Evolutionary conservation across 23 tunicate species (phyloP).

Genomic region (Diplosoma virens): DNA sequence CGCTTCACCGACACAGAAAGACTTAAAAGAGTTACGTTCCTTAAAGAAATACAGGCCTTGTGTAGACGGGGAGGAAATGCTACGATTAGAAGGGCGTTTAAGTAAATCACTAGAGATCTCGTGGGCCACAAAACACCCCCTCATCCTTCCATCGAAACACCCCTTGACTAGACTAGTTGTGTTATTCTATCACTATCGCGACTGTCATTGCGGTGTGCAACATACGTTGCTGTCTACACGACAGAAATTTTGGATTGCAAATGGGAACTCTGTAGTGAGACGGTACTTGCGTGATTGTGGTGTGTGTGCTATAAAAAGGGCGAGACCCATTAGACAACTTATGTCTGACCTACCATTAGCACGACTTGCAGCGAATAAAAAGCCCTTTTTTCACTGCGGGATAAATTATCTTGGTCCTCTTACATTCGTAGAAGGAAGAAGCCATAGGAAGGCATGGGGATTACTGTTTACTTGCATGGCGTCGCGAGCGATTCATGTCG

Average conservation of each 20-base stretch:
- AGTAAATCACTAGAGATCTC: too few species aligned
- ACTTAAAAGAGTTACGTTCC: background rate
- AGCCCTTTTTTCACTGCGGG: slow-evolving; percentile 1
- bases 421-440: background rate
- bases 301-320: slow-evolving; percentile 2
- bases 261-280: background rate
- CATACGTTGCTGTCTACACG: background rate
- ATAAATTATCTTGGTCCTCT: slow-evolving; percentile 11
- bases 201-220: background rate
- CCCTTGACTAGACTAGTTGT: slow-evolving; percentile 2
- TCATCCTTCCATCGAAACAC: slow-evolving; percentile 15
- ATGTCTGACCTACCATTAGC: slow-evolving; percentile 3
- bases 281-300: background rate
- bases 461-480: slow-evolving; percentile 13
- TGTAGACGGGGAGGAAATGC: background rate
- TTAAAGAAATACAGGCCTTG: background rate
- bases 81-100: background rate
- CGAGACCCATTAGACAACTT: background rate
- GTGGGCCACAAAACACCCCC: too few species aligned
- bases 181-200: background rate
- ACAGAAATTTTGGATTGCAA: background rate
- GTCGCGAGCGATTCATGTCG: background rate
- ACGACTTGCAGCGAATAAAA: background rate
- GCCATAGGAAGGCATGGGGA: slow-evolving; percentile 10
- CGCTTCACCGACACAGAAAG: too few species aligned